Evolutionary conservation across 2,113 vertebrate genomes (phyloP).

Genomic region (Nipponia nippon): DNA sequence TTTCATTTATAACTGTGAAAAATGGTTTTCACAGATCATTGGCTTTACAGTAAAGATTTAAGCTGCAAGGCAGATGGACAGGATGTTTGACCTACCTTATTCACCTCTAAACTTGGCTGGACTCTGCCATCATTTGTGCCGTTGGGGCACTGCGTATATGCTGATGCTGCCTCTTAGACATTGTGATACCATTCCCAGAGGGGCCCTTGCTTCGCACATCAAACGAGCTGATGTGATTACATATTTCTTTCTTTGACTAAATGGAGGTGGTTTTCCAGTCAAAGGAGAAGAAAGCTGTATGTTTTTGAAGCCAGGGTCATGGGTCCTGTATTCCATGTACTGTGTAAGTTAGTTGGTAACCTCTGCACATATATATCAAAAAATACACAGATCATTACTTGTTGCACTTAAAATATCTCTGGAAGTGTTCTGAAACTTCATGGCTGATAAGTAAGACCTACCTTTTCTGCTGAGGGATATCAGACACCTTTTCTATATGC

Average conservation of each 20-base stretch:
- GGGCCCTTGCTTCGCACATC: neutral
- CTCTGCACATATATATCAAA: neutral
- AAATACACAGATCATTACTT: neutral
- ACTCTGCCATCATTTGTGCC: neutral
- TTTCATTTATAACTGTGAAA: neutral
- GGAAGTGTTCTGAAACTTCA: neutral
- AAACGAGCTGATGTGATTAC: neutral
- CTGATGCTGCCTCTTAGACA: neutral
- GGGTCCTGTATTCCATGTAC: neutral
- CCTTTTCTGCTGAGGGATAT: neutral
- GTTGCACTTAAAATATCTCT: neutral
- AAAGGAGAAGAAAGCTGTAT: neutral
- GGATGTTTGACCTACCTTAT: neutral
- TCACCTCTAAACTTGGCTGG: neutral
- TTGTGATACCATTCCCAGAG: neutral
- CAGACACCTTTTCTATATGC: neutral
- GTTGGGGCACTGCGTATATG: accelerated
- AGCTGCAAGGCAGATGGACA: neutral
- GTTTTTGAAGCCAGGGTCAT: neutral
- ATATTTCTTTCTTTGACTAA: neutral
- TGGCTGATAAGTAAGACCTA: neutral
- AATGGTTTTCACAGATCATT: neutral
- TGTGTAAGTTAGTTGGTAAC: neutral
- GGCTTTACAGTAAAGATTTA: neutral
- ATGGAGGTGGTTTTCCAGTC: neutral